Percentiles rank a stretch among this genome's conserved stretches.
Evolutionary conservation across 2,113 vertebrate genomes (phyloP).

Genomic region (Peromyscus leucopus): DNA sequence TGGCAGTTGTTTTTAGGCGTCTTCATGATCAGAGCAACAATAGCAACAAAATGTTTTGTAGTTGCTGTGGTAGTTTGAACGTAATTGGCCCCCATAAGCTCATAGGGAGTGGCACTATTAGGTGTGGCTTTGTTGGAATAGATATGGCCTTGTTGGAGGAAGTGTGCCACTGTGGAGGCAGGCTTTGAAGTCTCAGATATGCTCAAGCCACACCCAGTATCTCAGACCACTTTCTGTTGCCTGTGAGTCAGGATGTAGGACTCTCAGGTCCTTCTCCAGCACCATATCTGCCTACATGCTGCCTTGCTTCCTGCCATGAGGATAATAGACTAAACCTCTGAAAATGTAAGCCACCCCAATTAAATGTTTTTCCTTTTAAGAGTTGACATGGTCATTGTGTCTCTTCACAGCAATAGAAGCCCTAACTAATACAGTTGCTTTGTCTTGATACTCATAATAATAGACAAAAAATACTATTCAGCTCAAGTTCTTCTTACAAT

Average conservation of each 20-base stretch:
- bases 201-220: neutral
- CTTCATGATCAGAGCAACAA: slow-evolving; percentile 1
- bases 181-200: neutral
- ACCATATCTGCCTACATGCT: neutral
- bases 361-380: neutral
- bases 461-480: neutral
- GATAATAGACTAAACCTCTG: neutral
- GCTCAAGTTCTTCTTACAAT: neutral
- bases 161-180: neutral
- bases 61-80: neutral
- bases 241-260: neutral
- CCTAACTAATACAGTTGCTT: neutral
- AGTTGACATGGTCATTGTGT: neutral
- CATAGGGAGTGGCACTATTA: neutral
- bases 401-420: neutral
- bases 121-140: neutral
- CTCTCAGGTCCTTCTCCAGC: neutral
- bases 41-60: neutral
- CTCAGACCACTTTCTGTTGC: neutral
- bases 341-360: neutral
- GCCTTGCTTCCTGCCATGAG: neutral
- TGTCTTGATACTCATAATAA: neutral
- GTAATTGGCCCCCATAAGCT: neutral
- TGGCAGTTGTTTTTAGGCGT: slow-evolving; percentile 49
- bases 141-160: neutral